phyloP scores from a whole-genome alignment of 2,888 invertebrate genomes.

The Halictus ligatus region DNA sequence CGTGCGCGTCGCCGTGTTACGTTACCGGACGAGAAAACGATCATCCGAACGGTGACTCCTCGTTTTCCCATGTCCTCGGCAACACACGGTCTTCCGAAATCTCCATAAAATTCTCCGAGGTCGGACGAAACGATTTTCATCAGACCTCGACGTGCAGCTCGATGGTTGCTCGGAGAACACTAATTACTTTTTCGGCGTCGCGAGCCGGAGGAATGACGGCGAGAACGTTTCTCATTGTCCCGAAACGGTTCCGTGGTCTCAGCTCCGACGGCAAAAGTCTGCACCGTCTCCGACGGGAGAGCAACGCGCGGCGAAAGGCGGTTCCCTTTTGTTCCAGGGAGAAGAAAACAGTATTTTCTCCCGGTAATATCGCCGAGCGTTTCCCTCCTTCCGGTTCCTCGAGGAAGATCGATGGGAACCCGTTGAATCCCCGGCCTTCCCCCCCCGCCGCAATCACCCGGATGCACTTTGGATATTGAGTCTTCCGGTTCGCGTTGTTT shows the following conservation, averaged over 20 bases:
- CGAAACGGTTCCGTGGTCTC: neutral
- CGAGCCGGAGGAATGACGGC: neutral
- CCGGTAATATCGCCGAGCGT: neutral
- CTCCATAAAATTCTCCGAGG: neutral
- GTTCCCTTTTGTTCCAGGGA: slow-evolving; percentile 1
- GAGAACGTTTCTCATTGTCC: neutral
- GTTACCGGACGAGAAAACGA: neutral
- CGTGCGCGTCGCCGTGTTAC: slow-evolving; percentile 10
- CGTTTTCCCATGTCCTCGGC: neutral
- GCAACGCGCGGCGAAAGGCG: slow-evolving; percentile 10
- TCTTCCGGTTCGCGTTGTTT: neutral
- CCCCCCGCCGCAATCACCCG: slow-evolving; percentile 2
- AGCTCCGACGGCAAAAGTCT: neutral
- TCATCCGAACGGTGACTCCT: neutral
- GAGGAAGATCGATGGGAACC: slow-evolving; percentile 27
- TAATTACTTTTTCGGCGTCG: neutral
- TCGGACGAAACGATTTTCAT: neutral
- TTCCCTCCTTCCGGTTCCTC: neutral
- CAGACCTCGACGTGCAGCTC: too few species aligned
- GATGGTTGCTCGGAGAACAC: neutral
- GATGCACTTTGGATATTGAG: slow-evolving; percentile 44
- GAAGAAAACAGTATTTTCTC: slow-evolving; percentile 7
- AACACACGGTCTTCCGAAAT: neutral
- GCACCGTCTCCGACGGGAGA: neutral
- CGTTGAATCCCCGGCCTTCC: slow-evolving; percentile 7